These are phyloP conservation scores for Pristionchus maxplancki DNA, from an alignment of 2,888 invertebrate genomes.

Conservation along the genomic window DNA sequence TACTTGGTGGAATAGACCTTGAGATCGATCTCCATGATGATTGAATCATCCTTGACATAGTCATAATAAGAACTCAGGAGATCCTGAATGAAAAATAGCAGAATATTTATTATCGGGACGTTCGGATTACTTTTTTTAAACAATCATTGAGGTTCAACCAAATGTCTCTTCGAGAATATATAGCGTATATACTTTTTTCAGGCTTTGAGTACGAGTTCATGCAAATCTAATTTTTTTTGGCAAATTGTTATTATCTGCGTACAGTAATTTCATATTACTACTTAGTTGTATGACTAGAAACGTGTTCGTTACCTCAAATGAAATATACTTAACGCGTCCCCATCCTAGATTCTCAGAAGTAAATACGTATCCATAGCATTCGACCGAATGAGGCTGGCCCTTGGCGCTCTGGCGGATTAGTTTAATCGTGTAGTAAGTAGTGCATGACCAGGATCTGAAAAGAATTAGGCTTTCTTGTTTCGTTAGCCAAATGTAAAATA, in stretches of 20 bases:
- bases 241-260: no score
- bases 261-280: no score
- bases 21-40: neutral
- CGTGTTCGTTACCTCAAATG: neutral
- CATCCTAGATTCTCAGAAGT: neutral
- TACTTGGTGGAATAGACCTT: neutral
- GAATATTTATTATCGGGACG: no score
- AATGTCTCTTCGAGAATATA: no score
- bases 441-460: neutral
- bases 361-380: neutral
- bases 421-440: neutral
- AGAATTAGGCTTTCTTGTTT: no score
- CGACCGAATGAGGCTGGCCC: neutral
- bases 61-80: neutral
- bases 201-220: no score
- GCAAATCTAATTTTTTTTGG: no score
- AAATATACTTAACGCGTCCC: neutral
- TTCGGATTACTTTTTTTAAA: no score
- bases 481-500: no score
- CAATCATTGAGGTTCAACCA: no score
- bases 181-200: no score
- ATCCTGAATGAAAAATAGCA: neutral
- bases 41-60: neutral
- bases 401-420: neutral
- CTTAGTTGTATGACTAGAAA: neutral